phyloP scores from a whole-genome alignment of 1,140 invertebrate genomes.

The Drosophila parvula region DNA sequence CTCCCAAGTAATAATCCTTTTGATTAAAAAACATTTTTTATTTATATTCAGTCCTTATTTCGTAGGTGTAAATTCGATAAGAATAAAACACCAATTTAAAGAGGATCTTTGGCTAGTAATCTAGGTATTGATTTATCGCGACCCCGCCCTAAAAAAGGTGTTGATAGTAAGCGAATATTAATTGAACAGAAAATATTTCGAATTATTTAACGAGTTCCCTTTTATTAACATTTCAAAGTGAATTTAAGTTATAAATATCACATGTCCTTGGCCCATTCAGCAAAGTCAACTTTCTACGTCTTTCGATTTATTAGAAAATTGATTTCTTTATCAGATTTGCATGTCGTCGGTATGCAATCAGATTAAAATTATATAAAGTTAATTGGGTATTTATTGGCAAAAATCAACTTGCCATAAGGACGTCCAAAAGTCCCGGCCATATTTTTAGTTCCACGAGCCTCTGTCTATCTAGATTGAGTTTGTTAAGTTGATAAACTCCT shows the following conservation, averaged over 20 bases:
- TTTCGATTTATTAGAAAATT: not conserved
- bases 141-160: no score
- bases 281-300: constrained; percentile 2
- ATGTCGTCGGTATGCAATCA: not conserved
- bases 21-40: no score
- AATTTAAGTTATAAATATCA: not conserved
- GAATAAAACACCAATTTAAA: no score
- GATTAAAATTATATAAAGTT: constrained; percentile 1
- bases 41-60: no score
- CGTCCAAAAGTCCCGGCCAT: not conserved
- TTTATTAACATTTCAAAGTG: not conserved
- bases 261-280: not conserved
- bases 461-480: not conserved
- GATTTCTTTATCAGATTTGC: constrained; percentile 6
- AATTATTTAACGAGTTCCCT: no score
- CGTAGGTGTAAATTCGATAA: no score
- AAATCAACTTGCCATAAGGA: not conserved
- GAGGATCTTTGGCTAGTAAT: no score
- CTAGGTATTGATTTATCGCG: no score
- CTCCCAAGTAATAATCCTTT: no score
- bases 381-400: not conserved
- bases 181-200: no score
- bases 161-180: no score
- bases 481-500: not conserved
- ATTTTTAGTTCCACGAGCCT: not conserved